Percentiles rank a stretch among this genome's conserved stretches.
Conservation (phyloP, 37 sponge, comb jelly and placozoan genomes). For the Eunapius fragilis region DNA sequence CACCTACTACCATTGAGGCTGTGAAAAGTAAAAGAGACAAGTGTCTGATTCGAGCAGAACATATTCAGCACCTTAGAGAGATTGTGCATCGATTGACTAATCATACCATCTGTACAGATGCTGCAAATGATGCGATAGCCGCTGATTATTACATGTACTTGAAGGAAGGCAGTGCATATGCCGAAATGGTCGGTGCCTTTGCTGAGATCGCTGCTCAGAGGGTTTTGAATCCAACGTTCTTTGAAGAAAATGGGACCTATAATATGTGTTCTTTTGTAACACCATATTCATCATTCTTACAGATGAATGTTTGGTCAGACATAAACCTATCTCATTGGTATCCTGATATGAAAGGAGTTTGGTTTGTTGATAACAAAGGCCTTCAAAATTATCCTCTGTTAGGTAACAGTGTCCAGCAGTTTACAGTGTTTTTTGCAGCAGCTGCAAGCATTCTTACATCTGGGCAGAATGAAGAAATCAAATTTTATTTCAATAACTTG, state of each 20-base stretch:
- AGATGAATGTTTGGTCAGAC: not conserved
- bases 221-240: conserved; percentile 3
- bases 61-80: not conserved
- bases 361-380: not conserved
- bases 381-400: conserved; percentile 11
- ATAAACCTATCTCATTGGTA: not conserved
- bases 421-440: not conserved
- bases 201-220: not conserved
- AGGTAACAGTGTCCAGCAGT: conserved; percentile 29
- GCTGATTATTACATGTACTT: not conserved
- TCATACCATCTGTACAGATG: not conserved
- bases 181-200: conserved; percentile 1
- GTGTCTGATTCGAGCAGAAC: not conserved
- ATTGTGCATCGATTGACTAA: not conserved
- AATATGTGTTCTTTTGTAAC: not conserved
- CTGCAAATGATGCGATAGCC: not conserved
- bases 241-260: not conserved
- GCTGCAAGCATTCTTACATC: conserved; percentile 11
- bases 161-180: conserved; percentile 10
- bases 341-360: not conserved
- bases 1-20: not conserved
- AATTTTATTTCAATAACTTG: conserved; percentile 1
- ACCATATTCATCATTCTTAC: not conserved
- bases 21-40: not conserved
- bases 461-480: not conserved